Base-by-base conservation (phyloP, 2,888 invertebrate genomes). In the Leucophenga maculata region DNA sequence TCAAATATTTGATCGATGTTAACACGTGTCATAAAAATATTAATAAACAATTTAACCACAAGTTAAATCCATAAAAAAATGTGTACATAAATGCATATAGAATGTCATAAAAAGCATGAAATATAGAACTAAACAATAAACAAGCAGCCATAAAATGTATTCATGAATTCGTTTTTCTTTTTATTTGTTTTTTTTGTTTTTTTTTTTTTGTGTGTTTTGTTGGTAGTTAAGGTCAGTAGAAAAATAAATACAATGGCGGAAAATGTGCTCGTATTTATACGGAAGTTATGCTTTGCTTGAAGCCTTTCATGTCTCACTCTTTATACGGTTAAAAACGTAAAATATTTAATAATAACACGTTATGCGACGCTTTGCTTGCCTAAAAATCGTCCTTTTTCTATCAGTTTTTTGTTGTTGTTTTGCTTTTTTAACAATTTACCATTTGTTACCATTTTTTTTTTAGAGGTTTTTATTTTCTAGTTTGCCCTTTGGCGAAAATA, bases 121-220 rank as follows among this genome's bases (percentile, higher is more conserved):
- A 48, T 60, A 68, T 69, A 75, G n/a, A 46, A 13, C 20, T 20
- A 44, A 62, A 78, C 81, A 84, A 77, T 84, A 84, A 80, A 84
- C 77, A 80, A 76, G 74, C 71, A 71, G 80, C 83, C 55, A 55
- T 22, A 55, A 55, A 55, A 55, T 55, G 55, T 14, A 26, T 20
- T 20, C n/a, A 50, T 16, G 50, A 14, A 26, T 2, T 3, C 26
- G 26, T 26, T 26, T 4, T 26, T 26, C 26, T n/a, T n/a, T n/a
- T n/a, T n/a, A n/a, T n/a, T n/a, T n/a, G n/a, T n/a, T 32, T 32
- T 8, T 3, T 32, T 32, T 32, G 8, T 32, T 6, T 32, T 32
- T 32, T 32, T 32, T 32, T 32, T 32, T 32, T 32, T n/a, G n/a
- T n/a, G n/a, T n/a, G n/a, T 32, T 32, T 32, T 32, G 32, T 6